phyloP scores from a whole-genome alignment of 2,888 invertebrate genomes.

The Sicus ferrugineus region DNA sequence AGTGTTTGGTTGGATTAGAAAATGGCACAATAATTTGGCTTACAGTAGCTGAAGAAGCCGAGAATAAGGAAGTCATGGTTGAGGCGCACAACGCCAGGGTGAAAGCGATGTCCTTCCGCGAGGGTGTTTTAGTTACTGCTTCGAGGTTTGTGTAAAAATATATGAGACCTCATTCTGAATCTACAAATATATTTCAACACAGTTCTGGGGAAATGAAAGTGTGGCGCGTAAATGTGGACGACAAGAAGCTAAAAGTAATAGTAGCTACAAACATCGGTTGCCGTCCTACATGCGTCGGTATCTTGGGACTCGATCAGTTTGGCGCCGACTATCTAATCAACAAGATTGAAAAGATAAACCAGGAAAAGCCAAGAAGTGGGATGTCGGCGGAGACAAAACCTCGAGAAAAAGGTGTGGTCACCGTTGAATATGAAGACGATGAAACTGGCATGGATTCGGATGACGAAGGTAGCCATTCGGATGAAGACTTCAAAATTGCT shows the following conservation, averaged over 20 bases:
- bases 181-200: not conserved
- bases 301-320: slow-evolving; percentile 66
- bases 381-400: slow-evolving; percentile 11
- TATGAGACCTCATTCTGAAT: not conserved
- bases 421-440: slow-evolving; percentile 54
- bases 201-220: slow-evolving; percentile 71
- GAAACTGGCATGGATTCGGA: slow-evolving; percentile 32
- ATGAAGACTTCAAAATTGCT: too few relatives aligned
- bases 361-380: slow-evolving; percentile 30
- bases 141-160: slow-evolving; percentile 66
- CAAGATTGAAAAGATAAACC: slow-evolving; percentile 24
- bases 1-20: slow-evolving; percentile 76
- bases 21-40: slow-evolving; percentile 74
- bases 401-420: slow-evolving; percentile 51
- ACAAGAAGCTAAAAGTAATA: slow-evolving; percentile 66
- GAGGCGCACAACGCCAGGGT: slow-evolving; percentile 73
- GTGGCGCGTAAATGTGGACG: slow-evolving; percentile 67
- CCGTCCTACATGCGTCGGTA: slow-evolving; percentile 76
- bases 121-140: slow-evolving; percentile 72
- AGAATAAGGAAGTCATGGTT: slow-evolving; percentile 45
- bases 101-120: slow-evolving; percentile 71
- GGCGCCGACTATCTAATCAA: slow-evolving; percentile 43
- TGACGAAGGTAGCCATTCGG: slow-evolving; percentile 3
- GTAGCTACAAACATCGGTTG: slow-evolving; percentile 71
- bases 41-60: slow-evolving; percentile 67